Evolutionary conservation across 2,113 vertebrate species (phyloP), one percentile per base, ranked within the genome.

Genomic region (Zingel zingel): DNA sequence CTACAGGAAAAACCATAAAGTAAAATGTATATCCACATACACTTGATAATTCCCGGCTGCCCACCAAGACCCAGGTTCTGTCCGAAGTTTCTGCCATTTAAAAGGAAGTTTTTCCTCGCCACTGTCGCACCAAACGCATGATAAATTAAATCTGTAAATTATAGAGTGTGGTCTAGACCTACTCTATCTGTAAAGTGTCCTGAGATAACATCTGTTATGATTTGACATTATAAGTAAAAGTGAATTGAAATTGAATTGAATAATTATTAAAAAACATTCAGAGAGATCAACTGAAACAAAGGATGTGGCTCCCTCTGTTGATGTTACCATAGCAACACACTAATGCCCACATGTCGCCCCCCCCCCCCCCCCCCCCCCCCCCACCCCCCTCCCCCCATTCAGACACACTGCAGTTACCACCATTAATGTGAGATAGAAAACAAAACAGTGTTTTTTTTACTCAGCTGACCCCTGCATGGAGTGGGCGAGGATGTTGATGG

Each of bases 301-400:
- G 23, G 67, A 80, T 77, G 79, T 78, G 58, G 63, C 77, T 83
- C 61, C 74, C 48, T 74, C 83, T 84, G 77, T 89, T 86, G 88
- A 83, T 63, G 88, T 89, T 86, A 58, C 85, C 82, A 91, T 86
- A 64, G 88, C 59, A 77, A 90, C 80, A 73, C 81, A 79, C 51
- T 73, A 62, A 68, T 63, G 1, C 15, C 63, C 58, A 23, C 48
- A 77, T 72, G 39, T 16, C 5, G 6, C 33, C 16, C n/a, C 56
- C 53, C 63, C 25, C 2, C 1, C n/a, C n/a, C n/a, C n/a, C n/a
- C n/a, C n/a, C n/a, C 25, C 25, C 27, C 33, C 16, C n/a, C 56
- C 53, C 58, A 25, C n/a, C n/a, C n/a, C n/a, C 25, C 25, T 2
- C 33, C 16, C n/a, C 56, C 53, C 58, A 25, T n/a, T n/a, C 45